phyloP scores from a whole-genome alignment of 2,888 invertebrate species.

The Ophion costatus region DNA sequence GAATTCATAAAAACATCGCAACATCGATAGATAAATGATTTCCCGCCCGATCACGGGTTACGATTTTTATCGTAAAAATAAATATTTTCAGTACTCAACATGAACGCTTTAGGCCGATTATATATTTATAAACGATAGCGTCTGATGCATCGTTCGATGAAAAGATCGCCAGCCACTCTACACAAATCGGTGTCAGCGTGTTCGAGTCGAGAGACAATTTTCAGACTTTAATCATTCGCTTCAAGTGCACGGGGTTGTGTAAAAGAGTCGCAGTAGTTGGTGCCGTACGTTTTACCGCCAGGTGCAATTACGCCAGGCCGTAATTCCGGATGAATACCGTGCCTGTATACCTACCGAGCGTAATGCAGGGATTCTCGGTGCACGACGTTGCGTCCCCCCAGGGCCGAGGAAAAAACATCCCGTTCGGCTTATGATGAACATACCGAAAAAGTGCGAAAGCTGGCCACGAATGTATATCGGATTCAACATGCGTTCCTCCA shows the following conservation, averaged over 20 bases:
- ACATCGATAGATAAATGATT: too few species aligned
- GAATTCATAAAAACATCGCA: too few species aligned
- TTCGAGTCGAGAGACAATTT: constrained; percentile 46
- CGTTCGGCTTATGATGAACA: constrained; percentile 44
- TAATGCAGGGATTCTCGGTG: constrained; percentile 8
- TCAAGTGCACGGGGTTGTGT: constrained; percentile 35
- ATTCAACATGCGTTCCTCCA: background rate
- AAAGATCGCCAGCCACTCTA: background rate
- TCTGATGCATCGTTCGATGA: background rate
- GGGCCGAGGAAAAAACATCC: constrained; percentile 5
- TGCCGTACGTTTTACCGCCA: constrained; percentile 45
- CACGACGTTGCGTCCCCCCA: constrained; percentile 32
- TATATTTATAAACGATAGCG: background rate
- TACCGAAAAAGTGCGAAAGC: constrained; percentile 46
- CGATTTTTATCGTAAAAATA: too few species aligned
- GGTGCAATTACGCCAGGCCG: constrained; percentile 59
- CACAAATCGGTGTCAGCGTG: constrained; percentile 36
- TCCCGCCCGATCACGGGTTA: too few species aligned
- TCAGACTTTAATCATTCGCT: constrained; percentile 59
- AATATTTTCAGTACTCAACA: too few species aligned
- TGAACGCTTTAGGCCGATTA: background rate
- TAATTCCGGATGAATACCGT: constrained; percentile 52
- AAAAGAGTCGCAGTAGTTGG: constrained; percentile 34
- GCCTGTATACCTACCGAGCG: constrained; percentile 14
- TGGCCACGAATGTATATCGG: constrained; percentile 10